These are phyloP conservation scores for Python bivittatus DNA, from an alignment of 2,113 vertebrate species.

Conservation along the genomic window DNA sequence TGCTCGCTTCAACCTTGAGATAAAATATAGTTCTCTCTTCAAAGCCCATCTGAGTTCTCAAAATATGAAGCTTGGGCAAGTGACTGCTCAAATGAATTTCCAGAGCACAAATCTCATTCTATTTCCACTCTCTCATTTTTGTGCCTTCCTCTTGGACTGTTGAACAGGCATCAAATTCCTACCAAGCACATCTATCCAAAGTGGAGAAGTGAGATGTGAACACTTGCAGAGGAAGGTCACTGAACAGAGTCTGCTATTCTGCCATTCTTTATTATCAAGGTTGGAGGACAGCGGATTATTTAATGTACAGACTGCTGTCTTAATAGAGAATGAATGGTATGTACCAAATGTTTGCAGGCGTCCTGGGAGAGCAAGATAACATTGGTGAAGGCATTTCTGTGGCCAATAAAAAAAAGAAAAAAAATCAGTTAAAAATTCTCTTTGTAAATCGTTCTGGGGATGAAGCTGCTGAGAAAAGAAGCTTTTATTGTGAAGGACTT, in stretches of 20 bases:
- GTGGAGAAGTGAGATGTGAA: not conserved
- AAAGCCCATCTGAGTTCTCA: not conserved
- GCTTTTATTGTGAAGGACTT: too few relatives aligned
- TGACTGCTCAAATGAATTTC: not conserved
- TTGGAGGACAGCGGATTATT: slow-evolving; percentile 12
- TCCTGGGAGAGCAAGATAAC: not conserved
- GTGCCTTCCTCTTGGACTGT: not conserved
- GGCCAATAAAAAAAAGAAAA: too few relatives aligned
- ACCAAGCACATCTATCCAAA: not conserved
- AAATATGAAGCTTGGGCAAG: not conserved
- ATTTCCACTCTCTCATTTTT: not conserved
- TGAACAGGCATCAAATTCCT: not conserved
- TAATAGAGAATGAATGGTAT: not conserved
- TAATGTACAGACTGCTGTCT: slow-evolving; percentile 3
- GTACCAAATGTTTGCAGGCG: not conserved
- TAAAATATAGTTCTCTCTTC: slow-evolving; percentile 11
- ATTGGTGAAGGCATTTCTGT: rapidly evolving
- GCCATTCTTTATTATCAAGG: not conserved
- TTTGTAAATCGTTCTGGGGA: not conserved
- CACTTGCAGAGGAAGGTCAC: not conserved
- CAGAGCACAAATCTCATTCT: not conserved
- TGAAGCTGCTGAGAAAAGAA: not conserved
- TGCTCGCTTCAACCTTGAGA: not conserved
- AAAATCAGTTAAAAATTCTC: not conserved
- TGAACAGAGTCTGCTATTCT: not conserved